phyloP scores from a whole-genome alignment of 2,113 vertebrate species.

The Antigone vipio region DNA sequence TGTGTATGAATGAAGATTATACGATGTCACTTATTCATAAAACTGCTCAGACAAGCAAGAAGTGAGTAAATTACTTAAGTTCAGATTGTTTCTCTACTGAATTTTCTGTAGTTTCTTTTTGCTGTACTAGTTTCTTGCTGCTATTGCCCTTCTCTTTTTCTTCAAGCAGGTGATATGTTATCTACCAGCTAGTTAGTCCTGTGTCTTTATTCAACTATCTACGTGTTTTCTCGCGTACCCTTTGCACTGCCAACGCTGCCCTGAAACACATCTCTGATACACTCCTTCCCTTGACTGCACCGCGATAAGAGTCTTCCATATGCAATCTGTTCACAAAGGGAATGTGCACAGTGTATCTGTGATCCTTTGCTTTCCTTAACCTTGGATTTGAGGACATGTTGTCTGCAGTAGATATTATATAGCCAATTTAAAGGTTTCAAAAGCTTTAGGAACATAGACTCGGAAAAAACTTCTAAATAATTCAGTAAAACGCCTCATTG shows the following conservation, averaged over 20 bases:
- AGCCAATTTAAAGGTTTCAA: not conserved
- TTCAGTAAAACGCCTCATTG: not conserved
- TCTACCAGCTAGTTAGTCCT: not conserved
- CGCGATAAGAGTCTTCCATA: not conserved
- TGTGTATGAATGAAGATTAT: conserved; percentile 89
- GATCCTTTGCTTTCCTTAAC: not conserved
- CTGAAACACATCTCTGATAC: not conserved
- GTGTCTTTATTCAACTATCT: not conserved
- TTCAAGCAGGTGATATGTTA: not conserved
- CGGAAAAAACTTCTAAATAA: not conserved
- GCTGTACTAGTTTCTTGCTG: not conserved
- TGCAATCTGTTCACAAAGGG: not conserved
- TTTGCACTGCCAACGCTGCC: not conserved
- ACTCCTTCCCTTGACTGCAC: not conserved
- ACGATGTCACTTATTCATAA: conserved; percentile 83
- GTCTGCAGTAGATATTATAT: not conserved
- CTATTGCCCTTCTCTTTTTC: not conserved
- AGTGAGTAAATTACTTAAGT: conserved; percentile 47
- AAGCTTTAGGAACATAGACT: not conserved
- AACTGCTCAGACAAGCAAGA: conserved; percentile 41
- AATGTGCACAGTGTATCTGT: not conserved
- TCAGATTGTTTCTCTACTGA: not conserved
- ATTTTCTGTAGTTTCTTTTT: not conserved
- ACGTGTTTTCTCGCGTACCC: rapidly evolving
- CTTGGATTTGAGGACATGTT: not conserved